Conservation (phyloP, 2,797 vertebrate species). For the Bryconaethiops microstoma region DNA sequence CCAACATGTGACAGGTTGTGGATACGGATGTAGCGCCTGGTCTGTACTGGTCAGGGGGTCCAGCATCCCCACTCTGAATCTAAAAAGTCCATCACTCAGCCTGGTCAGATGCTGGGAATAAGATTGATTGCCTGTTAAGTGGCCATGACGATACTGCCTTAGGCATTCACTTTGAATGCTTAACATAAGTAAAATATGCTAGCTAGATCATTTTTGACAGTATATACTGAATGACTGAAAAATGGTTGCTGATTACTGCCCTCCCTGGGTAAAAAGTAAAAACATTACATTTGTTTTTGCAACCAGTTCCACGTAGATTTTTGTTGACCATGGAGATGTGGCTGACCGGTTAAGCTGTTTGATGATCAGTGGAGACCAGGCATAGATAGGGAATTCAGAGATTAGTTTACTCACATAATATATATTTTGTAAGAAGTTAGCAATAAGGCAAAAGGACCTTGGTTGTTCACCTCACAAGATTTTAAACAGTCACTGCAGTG, state of each 20-base stretch:
- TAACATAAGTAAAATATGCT: not conserved
- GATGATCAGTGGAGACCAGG: conserved; percentile 24
- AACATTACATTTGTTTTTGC: not conserved
- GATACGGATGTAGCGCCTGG: conserved; percentile 14
- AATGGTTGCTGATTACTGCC: not conserved
- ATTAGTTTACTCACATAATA: conserved; percentile 28
- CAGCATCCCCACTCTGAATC: conserved; percentile 22
- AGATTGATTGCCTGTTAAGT: not conserved
- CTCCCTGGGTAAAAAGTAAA: not conserved
- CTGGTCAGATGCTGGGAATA: conserved; percentile 1
- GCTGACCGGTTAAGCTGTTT: not conserved
- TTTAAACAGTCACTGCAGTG: conserved; percentile 41
- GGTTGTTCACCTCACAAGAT: conserved; percentile 44
- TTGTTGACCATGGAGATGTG: conserved; percentile 12
- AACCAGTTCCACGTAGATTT: not conserved
- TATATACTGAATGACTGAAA: not conserved
- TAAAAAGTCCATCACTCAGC: not conserved
- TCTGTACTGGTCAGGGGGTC: conserved; percentile 16
- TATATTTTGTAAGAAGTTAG: conserved; percentile 40
- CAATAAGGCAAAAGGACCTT: conserved; percentile 53
- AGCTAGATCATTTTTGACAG: not conserved
- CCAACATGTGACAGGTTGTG: not conserved
- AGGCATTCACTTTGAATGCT: not conserved
- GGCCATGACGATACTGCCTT: conserved; percentile 26
- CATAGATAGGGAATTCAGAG: conserved; percentile 29